Percentiles rank a stretch among this genome's conserved stretches.
Evolutionary conservation across 2,888 invertebrate species (phyloP).

Genomic region (Heliconius hortense): DNA sequence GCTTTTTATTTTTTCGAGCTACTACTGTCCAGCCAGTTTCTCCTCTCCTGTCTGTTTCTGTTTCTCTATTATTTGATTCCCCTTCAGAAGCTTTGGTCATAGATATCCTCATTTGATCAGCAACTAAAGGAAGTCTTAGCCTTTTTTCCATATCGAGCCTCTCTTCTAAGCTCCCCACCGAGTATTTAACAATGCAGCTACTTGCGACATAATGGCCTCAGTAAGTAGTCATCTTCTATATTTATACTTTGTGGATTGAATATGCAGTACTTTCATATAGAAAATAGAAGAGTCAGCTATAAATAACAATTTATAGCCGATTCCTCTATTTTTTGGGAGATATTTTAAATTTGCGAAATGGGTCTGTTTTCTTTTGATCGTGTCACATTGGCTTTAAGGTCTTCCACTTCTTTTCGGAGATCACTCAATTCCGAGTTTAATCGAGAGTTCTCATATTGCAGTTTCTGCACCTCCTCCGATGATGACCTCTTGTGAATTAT

Average conservation of each 20-base stretch:
- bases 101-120: not conserved
- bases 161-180: not conserved
- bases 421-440: not conserved
- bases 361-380: not conserved
- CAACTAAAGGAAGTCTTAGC: not conserved
- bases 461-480: constrained; percentile 12
- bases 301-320: not conserved
- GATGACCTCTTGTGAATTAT: not conserved
- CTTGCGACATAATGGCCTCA: not conserved
- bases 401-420: not conserved
- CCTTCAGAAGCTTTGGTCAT: too few species aligned
- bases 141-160: not conserved
- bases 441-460: constrained; percentile 6
- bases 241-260: not conserved
- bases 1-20: not conserved
- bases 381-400: not conserved
- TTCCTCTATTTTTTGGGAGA: not conserved
- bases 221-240: not conserved
- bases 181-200: not conserved
- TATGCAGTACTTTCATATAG: too few species aligned
- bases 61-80: not conserved
- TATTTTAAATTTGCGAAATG: not conserved
- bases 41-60: not conserved
- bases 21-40: not conserved
- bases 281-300: too few species aligned